Evolutionary conservation across 1,140 invertebrate species (phyloP).

Genomic region (Drosophila rufa): DNA sequence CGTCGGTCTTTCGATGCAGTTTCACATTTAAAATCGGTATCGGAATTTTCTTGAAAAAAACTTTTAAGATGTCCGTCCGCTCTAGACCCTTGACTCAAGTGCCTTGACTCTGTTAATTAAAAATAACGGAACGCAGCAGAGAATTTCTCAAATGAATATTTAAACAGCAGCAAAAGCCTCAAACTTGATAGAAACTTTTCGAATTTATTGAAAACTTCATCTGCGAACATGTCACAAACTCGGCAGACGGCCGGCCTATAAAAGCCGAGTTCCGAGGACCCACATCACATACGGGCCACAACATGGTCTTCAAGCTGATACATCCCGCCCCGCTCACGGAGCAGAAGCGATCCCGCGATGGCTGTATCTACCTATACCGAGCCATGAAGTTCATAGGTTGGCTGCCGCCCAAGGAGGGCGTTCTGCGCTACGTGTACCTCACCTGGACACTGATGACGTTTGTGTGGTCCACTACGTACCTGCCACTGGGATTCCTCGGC

Average conservation of each 20-base stretch:
- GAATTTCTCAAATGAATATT: slow-evolving; percentile 75
- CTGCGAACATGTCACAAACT: slow-evolving; percentile 34
- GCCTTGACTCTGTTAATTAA: slow-evolving; percentile 60
- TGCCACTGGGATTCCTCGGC: slow-evolving; percentile 62
- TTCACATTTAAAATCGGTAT: slow-evolving; percentile 18
- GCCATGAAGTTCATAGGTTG: slow-evolving; percentile 71
- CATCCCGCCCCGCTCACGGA: slow-evolving; percentile 58
- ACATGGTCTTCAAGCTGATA: slow-evolving; percentile 65
- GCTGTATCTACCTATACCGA: slow-evolving; percentile 64
- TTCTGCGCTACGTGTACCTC: slow-evolving; percentile 58
- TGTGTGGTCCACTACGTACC: slow-evolving; percentile 54
- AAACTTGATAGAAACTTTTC: slow-evolving; percentile 64
- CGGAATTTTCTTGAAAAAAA: slow-evolving; percentile 12
- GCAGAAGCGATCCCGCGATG: slow-evolving; percentile 46
- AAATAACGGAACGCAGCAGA: slow-evolving; percentile 50
- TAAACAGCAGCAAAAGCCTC: slow-evolving; percentile 45
- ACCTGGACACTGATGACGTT: slow-evolving; percentile 58
- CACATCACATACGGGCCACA: neutral
- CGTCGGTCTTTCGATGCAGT: slow-evolving; percentile 11
- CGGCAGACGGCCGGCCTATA: slow-evolving; percentile 36
- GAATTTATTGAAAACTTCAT: slow-evolving; percentile 53
- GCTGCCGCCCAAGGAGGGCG: slow-evolving; percentile 53
- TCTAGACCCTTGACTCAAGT: neutral
- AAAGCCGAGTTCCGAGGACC: slow-evolving; percentile 8
- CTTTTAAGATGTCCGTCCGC: slow-evolving; percentile 20